A percentile compares a stretch with the other conserved stretches of the same genome.
Evolutionary conservation across 2,113 vertebrate species (phyloP).

Genomic region (Acanthisitta chloris): DNA sequence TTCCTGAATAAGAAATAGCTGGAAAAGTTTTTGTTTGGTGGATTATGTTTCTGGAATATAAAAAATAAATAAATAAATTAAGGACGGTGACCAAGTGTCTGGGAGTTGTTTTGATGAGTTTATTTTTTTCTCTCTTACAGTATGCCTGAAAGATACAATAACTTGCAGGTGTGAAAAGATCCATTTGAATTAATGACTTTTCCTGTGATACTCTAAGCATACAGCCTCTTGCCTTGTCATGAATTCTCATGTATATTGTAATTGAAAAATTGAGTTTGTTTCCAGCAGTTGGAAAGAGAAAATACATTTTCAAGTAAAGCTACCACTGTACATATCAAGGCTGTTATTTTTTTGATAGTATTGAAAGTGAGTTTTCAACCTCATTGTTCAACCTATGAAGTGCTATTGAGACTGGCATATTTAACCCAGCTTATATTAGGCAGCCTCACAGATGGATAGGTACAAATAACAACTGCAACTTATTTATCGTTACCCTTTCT

Average conservation of each 20-base stretch:
- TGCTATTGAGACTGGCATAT: background rate
- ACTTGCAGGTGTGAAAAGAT: background rate
- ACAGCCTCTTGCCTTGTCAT: background rate
- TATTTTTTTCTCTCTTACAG: background rate
- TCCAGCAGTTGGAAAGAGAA: background rate
- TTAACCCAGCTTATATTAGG: background rate
- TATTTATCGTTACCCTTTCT: background rate
- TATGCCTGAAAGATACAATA: background rate
- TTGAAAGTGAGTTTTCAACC: background rate
- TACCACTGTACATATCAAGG: background rate
- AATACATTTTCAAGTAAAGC: background rate
- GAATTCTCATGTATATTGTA: background rate
- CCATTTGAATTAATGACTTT: background rate
- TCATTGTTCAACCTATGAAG: background rate
- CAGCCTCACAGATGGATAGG: background rate
- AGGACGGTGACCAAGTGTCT: background rate
- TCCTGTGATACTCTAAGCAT: background rate
- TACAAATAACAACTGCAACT: background rate
- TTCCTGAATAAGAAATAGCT: background rate
- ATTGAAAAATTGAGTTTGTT: background rate
- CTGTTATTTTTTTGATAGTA: background rate
- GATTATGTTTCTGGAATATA: background rate
- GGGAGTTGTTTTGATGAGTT: rapidly evolving
- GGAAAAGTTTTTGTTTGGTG: background rate
- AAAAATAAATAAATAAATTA: background rate